Evolutionary conservation across 2,113 vertebrate genomes (phyloP).

Genomic region (Polypterus senegalus): DNA sequence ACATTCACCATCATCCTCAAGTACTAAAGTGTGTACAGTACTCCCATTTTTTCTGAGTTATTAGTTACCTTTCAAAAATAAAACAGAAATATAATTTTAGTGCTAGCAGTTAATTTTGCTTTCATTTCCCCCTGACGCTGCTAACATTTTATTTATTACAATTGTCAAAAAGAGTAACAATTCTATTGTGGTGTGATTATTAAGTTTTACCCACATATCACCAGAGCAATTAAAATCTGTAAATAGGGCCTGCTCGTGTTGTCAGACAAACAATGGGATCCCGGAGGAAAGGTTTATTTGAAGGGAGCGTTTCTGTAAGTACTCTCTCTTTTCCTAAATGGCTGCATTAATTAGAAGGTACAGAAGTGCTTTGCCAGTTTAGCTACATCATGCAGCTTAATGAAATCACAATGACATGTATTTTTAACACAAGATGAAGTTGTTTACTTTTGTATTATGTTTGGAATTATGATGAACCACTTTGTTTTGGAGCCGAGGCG

Average conservation of each 20-base stretch:
- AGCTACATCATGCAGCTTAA: conserved; percentile 43
- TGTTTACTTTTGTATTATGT: conserved; percentile 54
- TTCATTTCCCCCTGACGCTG: conserved; percentile 35
- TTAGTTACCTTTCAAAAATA: conserved; percentile 41
- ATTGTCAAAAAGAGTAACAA: conserved; percentile 66
- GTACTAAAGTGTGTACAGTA: too few relatives aligned
- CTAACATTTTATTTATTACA: conserved; percentile 58
- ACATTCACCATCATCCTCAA: too few relatives aligned
- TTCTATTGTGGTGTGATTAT: conserved; percentile 69
- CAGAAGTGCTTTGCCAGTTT: conserved; percentile 44
- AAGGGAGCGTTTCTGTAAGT: conserved; percentile 43
- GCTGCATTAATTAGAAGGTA: conserved; percentile 54
- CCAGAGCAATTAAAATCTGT: conserved; percentile 81
- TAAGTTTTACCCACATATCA: conserved; percentile 67
- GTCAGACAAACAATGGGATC: conserved; percentile 57
- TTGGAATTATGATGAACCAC: conserved; percentile 34
- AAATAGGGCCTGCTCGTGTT: conserved; percentile 65
- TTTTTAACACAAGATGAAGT: conserved; percentile 49
- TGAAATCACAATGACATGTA: conserved; percentile 50
- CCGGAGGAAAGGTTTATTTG: conserved; percentile 51
- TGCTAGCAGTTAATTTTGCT: conserved; percentile 40
- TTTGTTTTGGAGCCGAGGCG: conserved; percentile 33
- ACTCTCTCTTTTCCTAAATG: conserved; percentile 28
- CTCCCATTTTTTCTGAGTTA: conserved; percentile 22
- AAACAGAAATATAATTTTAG: conserved; percentile 24